A percentile compares a stretch with the other conserved stretches of the same genome.
These are phyloP conservation scores for Vanacampus margaritifer DNA, from an alignment of 2,113 vertebrate genomes.

Conservation along the genomic window DNA sequence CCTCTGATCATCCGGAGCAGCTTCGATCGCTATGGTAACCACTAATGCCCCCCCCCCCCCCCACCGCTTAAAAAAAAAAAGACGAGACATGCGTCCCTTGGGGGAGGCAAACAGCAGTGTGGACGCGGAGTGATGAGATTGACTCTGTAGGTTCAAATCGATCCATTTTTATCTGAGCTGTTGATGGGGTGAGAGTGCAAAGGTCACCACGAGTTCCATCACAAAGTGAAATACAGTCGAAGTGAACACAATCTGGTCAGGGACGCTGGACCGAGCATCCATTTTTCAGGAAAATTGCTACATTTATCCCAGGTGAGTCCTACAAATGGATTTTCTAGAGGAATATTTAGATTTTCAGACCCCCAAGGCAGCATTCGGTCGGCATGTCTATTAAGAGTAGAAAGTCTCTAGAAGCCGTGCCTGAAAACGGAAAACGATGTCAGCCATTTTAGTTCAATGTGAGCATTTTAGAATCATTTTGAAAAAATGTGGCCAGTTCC, in stretches of 20 bases:
- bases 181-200: background rate
- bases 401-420: background rate
- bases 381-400: background rate
- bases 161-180: background rate
- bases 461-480: too few relatives aligned
- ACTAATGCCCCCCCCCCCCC: background rate
- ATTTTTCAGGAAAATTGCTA: background rate
- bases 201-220: background rate
- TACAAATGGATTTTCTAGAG: background rate
- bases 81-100: background rate
- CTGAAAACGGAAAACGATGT: background rate
- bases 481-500: too few relatives aligned
- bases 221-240: background rate
- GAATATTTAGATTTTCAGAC: background rate
- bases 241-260: background rate
- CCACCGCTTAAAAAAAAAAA: too few relatives aligned
- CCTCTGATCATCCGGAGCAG: background rate
- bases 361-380: background rate
- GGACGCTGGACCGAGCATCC: background rate
- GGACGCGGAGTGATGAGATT: background rate
- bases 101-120: background rate
- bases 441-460: background rate
- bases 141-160: conserved; percentile 2
- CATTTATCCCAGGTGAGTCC: background rate
- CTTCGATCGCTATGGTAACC: conserved; percentile 1